phyloP scores from a whole-genome alignment of 2,797 vertebrate species.

The Varecia variegata region DNA sequence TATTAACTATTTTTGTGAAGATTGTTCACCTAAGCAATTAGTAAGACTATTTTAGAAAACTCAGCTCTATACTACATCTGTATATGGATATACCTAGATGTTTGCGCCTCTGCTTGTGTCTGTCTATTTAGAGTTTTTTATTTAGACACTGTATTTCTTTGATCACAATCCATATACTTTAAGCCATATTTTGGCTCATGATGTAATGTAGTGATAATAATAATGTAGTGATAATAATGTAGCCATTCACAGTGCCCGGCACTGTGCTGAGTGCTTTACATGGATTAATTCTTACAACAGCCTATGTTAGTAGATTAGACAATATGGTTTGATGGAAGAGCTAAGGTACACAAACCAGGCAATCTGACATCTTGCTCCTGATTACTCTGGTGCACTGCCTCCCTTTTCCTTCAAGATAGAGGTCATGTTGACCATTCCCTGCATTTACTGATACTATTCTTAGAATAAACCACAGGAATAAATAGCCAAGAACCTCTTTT shows the following conservation, averaged over 20 bases:
- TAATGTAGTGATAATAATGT: too few species aligned
- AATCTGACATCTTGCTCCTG: background rate
- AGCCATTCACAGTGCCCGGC: background rate
- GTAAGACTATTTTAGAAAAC: background rate
- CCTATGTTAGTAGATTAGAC: background rate
- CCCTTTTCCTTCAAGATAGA: background rate
- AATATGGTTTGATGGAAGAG: background rate
- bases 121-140: background rate
- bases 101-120: background rate
- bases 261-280: background rate
- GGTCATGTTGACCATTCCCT: background rate
- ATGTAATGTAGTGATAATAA: background rate
- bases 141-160: background rate
- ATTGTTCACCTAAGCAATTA: background rate
- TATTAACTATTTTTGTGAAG: constrained; percentile 23
- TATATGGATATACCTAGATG: background rate
- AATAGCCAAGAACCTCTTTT: background rate
- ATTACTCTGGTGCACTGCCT: background rate
- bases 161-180: background rate
- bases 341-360: background rate
- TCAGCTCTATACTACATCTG: background rate
- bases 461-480: background rate
- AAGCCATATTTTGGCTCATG: background rate
- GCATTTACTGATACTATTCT: background rate
- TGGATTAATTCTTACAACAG: background rate